Base-by-base conservation (phyloP, 2,888 invertebrate genomes). In the Monochamus alternatus region DNA sequence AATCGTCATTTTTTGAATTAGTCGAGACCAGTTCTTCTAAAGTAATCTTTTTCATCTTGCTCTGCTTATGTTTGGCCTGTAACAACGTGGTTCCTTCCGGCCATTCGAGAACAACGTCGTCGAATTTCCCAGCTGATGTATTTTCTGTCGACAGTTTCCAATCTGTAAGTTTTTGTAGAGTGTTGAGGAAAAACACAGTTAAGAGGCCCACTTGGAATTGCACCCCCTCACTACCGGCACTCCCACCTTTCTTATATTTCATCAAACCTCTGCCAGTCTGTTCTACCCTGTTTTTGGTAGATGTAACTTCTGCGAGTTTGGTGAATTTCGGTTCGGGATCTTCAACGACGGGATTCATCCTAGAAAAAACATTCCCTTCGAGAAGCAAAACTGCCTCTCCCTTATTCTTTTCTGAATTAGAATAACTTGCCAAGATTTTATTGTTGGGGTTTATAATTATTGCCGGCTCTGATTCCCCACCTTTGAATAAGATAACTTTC, bases 101-200 rank as follows among this genome's bases (percentile, higher is more conserved):
- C 9, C 3, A 12, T 10, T 66, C 51, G 9, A 66, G 32, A 5
- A 66, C 52, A 4, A 52, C 12, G 30, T 66, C 66, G 12, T 66
- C 66, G 32, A 66, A 66, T 31, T 66, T 66, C 8, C 12, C 51
- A 1, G 51, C 66, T n/a, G 8, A 52, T 3, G 30, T 31, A 12
- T 66, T 52, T 55, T 66, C 66, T 31, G 66, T 66, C 9, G 66
- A 66, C 12, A 66, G 51, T 12, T 5, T 5, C 66, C 66, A 66
- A 3, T 44, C 9, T 12, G 3, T 38, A 4, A 43, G 3, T 9
- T 32, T 66, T 9, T 2, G 4, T 12, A 51, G 8, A 4, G 51
- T 52, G 2, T 31, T 66, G 3, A 66, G 12, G 5, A 66, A 10
- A 10, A 66, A 51, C n/a, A 66, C 31, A 7, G 66, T 66, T 12